Evolutionary conservation across 2,797 vertebrate genomes (phyloP).

Genomic region (Zalophus californianus): DNA sequence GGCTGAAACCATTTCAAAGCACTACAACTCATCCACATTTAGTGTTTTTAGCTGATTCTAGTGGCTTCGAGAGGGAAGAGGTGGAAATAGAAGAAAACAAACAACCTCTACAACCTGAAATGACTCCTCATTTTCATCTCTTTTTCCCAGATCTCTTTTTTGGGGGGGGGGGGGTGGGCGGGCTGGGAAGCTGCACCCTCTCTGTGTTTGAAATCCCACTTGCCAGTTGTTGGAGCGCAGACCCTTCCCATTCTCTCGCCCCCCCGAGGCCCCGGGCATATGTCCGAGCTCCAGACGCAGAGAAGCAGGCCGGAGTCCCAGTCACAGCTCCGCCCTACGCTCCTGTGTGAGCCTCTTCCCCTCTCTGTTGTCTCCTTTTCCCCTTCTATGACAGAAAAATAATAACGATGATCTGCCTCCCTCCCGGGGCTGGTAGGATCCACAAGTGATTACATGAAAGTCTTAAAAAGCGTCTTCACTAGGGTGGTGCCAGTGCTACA

Average conservation of each 20-base stretch:
- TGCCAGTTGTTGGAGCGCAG: fast-evolving
- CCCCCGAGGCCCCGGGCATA: fast-evolving
- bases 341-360: neutral
- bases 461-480: neutral
- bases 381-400: neutral
- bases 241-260: fast-evolving
- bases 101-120: slow-evolving; percentile 55
- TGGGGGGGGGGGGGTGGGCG: too few relatives aligned
- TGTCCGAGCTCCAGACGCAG: neutral
- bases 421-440: neutral
- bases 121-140: slow-evolving; percentile 72
- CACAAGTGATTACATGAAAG: neutral
- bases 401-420: neutral
- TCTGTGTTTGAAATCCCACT: neutral
- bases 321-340: neutral
- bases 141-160: neutral
- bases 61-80: slow-evolving; percentile 43
- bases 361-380: neutral
- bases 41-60: slow-evolving; percentile 67
- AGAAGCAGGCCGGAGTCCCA: neutral
- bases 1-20: neutral
- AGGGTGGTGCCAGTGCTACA: fast-evolving
- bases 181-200: too few relatives aligned
- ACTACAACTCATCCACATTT: neutral
- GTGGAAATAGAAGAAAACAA: slow-evolving; percentile 35